Conservation (phyloP, 2,797 vertebrate species). For the Babyrousa celebensis region DNA sequence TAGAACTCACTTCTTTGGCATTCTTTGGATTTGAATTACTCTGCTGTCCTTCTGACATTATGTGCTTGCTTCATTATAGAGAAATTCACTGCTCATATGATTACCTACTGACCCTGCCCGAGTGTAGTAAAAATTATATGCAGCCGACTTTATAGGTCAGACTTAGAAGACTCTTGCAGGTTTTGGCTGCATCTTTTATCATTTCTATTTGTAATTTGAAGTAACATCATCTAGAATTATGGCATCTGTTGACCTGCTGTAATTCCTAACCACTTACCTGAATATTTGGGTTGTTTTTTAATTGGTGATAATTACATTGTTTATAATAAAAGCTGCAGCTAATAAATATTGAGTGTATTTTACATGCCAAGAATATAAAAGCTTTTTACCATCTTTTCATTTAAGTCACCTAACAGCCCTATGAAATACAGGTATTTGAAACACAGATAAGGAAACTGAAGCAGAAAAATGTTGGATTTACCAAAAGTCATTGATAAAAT, state of each 20-base stretch:
- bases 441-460: slow-evolving; percentile 26
- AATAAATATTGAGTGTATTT: neutral
- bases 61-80: neutral
- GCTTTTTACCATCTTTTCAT: neutral
- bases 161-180: slow-evolving; percentile 1
- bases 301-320: neutral
- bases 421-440: slow-evolving; percentile 43
- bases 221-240: neutral
- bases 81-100: neutral
- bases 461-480: slow-evolving; percentile 22
- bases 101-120: neutral
- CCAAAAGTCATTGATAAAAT: neutral
- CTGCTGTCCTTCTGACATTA: neutral
- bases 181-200: neutral
- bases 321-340: slow-evolving; percentile 22
- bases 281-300: slow-evolving; percentile 32
- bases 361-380: neutral
- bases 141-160: neutral
- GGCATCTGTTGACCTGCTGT: neutral
- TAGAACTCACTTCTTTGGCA: neutral
- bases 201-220: slow-evolving; percentile 38
- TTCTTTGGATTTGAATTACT: neutral
- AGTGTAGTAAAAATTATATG: slow-evolving; percentile 13
- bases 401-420: neutral
- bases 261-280: neutral